Evolutionary conservation across 1,140 invertebrate species (phyloP), one percentile per base, ranked within the genome.

Genomic region (Melanaphis sacchari): DNA sequence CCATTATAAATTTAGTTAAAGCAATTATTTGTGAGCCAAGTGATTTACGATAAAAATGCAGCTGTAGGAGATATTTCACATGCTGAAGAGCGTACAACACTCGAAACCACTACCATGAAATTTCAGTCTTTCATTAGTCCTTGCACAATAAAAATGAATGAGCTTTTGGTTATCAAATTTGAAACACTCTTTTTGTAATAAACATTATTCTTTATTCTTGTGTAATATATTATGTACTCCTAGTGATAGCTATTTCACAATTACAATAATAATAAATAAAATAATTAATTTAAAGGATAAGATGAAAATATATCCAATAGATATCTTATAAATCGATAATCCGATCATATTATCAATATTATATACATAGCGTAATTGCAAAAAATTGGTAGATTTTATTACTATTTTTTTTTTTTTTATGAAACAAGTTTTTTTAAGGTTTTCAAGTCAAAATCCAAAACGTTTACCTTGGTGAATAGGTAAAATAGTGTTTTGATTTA

Each of bases 21-120:
- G 22, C 46, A 89, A 36, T 52, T 89, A 89, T 89, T 89, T 52
- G 87, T 22, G 0, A 26, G 22, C n/a, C 46, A 89, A 49, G 52
- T 89, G 87, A 89, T 89, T 89, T 89, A 89, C 24, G 43, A 89
- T 21, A 21, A 24, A 52, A 89, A 89, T 89, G 18, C 46, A 52
- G 9, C 43, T 46, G 85, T 5, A 22, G 36, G 15, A 46, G 4
- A 52, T 88, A 52, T 52, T 52, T 52, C 46, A 43, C 41, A 15
- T 52, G 43, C 46, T 46, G 87, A 87, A 43, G 84, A 89, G 21
- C 43, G 49, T 38, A 49, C 7, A 49, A 52, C 46, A 89, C 87
- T 24, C 46, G n/a, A 88, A n/a, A 87, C 36, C 31, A 49, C 85
- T 21, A 38, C 46, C 87, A 24, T 52, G 43, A 88, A 22, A 52